phyloP scores from a whole-genome alignment of 2,888 invertebrate genomes.

The Willowsia nigromaculata region DNA sequence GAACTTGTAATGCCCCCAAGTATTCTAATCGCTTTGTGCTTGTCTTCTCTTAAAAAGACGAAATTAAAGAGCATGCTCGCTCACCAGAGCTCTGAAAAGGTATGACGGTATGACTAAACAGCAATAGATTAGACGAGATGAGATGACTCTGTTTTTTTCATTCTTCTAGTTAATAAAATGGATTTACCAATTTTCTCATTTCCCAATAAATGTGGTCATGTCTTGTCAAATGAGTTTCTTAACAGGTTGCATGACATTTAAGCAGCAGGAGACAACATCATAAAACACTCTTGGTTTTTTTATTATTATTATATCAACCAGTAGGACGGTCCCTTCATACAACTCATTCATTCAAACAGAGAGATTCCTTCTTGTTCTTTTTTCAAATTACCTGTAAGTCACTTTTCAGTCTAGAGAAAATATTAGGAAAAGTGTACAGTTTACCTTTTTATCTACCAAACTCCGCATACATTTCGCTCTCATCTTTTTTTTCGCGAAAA shows the following conservation, averaged over 20 bases:
- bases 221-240: constrained; percentile 65
- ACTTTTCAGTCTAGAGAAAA: too few species aligned
- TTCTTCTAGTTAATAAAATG: constrained; percentile 50
- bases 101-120: constrained; percentile 25
- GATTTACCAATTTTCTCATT: constrained; percentile 59
- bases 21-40: constrained; percentile 66
- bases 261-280: constrained; percentile 61
- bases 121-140: background rate
- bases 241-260: constrained; percentile 60
- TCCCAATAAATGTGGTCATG: constrained; percentile 59
- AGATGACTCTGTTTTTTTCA: background rate
- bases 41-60: constrained; percentile 61
- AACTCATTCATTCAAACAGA: too few species aligned
- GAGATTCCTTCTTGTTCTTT: too few species aligned
- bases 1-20: constrained; percentile 73
- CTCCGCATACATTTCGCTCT: too few species aligned
- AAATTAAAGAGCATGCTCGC: constrained; percentile 60
- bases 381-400: too few species aligned
- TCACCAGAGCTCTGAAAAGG: too few species aligned
- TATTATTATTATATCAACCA: background rate
- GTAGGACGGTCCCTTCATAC: background rate
- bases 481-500: constrained; percentile 1
- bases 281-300: constrained; percentile 47
- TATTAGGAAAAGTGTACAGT: too few species aligned
- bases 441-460: too few species aligned